These are phyloP conservation scores for Isaurus tuberculatus DNA, from an alignment of 92 coral and sea anemone genomes.

Conservation along the genomic window DNA sequence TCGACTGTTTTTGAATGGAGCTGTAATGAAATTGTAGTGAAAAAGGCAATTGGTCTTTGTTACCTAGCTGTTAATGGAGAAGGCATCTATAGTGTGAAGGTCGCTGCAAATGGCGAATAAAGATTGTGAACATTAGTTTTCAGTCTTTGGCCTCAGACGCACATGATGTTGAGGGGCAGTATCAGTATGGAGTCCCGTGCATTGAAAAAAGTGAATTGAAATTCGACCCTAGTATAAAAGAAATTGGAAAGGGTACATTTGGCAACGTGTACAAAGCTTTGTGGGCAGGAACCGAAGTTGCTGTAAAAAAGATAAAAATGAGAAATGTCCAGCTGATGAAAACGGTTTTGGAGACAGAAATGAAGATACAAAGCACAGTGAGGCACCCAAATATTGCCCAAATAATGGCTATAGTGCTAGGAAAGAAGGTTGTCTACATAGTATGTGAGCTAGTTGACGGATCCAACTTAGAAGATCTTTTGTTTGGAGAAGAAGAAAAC, in stretches of 20 bases:
- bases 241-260: conserved; percentile 35
- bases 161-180: neutral
- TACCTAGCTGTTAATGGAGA: conserved; percentile 23
- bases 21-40: conserved; percentile 17
- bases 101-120: neutral
- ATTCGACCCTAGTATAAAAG: conserved; percentile 1
- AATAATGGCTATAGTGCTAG: conserved; percentile 37
- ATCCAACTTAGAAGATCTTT: conserved; percentile 12
- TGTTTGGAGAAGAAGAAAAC: conserved; percentile 17
- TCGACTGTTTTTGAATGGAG: conserved; percentile 2
- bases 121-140: conserved; percentile 3
- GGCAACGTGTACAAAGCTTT: conserved; percentile 8
- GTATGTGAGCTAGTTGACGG: conserved; percentile 37
- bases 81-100: conserved; percentile 35
- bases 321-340: conserved; percentile 15
- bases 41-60: conserved; percentile 9
- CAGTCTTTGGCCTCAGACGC: neutral
- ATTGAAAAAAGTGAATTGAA: conserved; percentile 32
- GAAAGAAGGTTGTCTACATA: conserved; percentile 38
- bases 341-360: conserved; percentile 22
- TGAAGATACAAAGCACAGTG: conserved; percentile 21
- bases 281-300: conserved; percentile 33
- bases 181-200: conserved; percentile 8
- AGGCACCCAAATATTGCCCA: conserved; percentile 42
- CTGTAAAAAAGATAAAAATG: conserved; percentile 22